These are phyloP conservation scores for Saimiri boliviensis DNA, from an alignment of 2,113 vertebrate genomes.

Conservation along the genomic window DNA sequence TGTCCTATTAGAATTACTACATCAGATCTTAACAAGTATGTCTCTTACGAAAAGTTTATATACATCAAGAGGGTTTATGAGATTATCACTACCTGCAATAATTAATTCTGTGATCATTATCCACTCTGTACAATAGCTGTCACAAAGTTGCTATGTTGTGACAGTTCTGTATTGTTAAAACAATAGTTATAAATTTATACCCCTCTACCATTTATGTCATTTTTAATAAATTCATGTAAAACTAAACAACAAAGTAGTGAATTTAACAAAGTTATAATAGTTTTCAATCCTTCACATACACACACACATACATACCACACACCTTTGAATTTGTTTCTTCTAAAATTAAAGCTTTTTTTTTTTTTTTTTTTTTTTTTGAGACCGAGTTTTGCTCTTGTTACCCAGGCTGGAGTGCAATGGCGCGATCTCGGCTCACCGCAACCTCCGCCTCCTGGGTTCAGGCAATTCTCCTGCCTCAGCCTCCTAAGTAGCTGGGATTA, in stretches of 20 bases:
- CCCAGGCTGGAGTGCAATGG: no score
- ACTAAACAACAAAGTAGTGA: background rate
- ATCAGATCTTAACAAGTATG: background rate
- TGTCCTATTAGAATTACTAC: background rate
- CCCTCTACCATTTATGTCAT: background rate
- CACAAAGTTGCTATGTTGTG: background rate
- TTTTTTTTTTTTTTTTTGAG: no score
- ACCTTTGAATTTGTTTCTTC: background rate
- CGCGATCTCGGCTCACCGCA: no score
- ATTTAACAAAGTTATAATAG: background rate
- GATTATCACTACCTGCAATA: background rate
- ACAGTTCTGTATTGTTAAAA: background rate
- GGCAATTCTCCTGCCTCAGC: no score
- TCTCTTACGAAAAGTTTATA: background rate
- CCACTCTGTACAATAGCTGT: background rate
- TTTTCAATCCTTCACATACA: background rate
- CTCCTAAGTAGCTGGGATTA: no score
- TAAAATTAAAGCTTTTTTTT: background rate
- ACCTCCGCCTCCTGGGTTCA: no score
- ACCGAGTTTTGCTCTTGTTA: no score
- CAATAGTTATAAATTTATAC: background rate
- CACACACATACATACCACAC: background rate
- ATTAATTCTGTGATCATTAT: background rate
- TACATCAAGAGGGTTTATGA: background rate
- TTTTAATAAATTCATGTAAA: background rate